A percentile compares a stretch with the other conserved stretches of the same genome.
These are phyloP conservation scores for Oreortyx pictus DNA, from an alignment of 2,797 vertebrate species.

Conservation along the genomic window DNA sequence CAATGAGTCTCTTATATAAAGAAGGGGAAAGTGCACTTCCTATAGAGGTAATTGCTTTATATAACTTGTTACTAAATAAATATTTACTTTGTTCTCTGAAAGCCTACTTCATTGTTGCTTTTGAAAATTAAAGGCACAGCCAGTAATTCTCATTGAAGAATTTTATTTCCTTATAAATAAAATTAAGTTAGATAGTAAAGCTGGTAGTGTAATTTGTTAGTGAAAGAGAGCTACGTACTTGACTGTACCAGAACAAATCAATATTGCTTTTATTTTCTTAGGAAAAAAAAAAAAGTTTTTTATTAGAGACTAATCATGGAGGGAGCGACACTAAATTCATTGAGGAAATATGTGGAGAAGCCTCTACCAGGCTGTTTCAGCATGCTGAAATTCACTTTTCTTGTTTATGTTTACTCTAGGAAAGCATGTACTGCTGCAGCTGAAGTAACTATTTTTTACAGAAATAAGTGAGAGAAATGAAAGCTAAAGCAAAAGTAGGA, in stretches of 20 bases:
- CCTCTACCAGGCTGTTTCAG: background rate
- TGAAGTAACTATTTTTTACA: background rate
- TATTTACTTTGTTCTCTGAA: constrained; percentile 62
- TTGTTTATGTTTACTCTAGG: background rate
- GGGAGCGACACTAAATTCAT: background rate
- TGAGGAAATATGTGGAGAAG: background rate
- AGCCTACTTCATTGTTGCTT: constrained; percentile 3
- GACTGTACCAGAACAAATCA: background rate
- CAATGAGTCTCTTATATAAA: background rate
- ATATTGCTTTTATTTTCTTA: background rate
- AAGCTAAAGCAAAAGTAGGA: background rate
- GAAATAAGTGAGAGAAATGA: background rate
- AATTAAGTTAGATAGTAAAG: constrained; percentile 37
- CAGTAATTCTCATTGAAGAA: constrained; percentile 46
- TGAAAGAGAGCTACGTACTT: background rate
- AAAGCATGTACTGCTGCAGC: background rate
- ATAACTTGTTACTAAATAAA: constrained; percentile 45
- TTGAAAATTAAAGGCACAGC: constrained; percentile 15
- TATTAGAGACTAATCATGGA: background rate
- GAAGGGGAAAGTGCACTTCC: background rate
- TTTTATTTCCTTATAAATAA: constrained; percentile 46
- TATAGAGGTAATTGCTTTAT: constrained; percentile 27
- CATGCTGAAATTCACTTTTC: background rate
- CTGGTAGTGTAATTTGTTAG: background rate
- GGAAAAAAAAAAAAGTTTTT: background rate